A percentile compares a stretch with the other conserved stretches of the same genome.
Conservation (phyloP, 2,888 invertebrate species). For the Onchidella celtica region DNA sequence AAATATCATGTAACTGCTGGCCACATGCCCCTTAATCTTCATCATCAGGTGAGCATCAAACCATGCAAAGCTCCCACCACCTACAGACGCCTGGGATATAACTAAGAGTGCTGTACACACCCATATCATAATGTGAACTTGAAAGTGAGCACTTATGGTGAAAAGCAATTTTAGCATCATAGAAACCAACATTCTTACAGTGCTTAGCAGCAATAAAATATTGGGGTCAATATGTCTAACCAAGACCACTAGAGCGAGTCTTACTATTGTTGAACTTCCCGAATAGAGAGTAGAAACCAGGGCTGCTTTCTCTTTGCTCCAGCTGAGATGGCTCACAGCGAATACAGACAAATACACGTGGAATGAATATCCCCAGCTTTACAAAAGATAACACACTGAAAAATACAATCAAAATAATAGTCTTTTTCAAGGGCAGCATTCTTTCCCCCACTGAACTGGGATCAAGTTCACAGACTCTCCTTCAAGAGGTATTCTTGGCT, state of each 20-base stretch:
- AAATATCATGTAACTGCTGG: slow-evolving; percentile 33
- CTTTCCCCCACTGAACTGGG: neutral
- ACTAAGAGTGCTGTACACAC: slow-evolving; percentile 21
- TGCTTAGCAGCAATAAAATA: neutral
- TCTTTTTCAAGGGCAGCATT: neutral
- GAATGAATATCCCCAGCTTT: slow-evolving; percentile 21
- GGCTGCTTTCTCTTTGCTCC: slow-evolving; percentile 37
- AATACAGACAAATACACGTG: slow-evolving; percentile 30
- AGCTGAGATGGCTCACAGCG: slow-evolving; percentile 28
- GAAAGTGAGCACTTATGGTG: neutral
- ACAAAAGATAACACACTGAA: slow-evolving; percentile 30
- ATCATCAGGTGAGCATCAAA: slow-evolving; percentile 30
- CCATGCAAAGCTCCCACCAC: slow-evolving; percentile 40
- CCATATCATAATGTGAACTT: slow-evolving; percentile 36
- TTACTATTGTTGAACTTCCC: slow-evolving; percentile 22
- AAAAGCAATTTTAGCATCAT: neutral
- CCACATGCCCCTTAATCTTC: slow-evolving; percentile 2
- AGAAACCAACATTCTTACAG: slow-evolving; percentile 7
- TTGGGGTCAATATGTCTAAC: slow-evolving; percentile 14
- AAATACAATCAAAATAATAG: neutral
- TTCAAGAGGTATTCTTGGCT: neutral
- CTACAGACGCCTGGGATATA: slow-evolving; percentile 28
- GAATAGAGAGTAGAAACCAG: slow-evolving; percentile 24
- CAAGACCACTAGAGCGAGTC: slow-evolving; percentile 14
- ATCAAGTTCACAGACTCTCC: neutral